These are phyloP conservation scores for Grammomys surdaster DNA, from an alignment of 2,113 vertebrate genomes.

Conservation along the genomic window DNA sequence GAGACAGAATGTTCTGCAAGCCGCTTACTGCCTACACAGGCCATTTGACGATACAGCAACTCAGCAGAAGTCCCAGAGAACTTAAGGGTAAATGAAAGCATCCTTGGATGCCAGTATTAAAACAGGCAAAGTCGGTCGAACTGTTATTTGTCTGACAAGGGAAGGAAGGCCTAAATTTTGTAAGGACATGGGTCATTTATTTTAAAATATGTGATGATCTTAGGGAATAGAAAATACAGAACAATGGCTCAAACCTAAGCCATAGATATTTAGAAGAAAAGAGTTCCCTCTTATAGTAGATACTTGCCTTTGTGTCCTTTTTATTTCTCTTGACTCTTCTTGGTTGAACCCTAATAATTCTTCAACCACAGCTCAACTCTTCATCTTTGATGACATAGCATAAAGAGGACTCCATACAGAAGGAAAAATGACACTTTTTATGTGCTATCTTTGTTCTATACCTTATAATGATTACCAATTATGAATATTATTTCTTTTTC, in stretches of 20 bases:
- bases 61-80: conserved; percentile 30
- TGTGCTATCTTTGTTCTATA: conserved; percentile 41
- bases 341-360: background rate
- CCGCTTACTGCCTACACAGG: conserved; percentile 12
- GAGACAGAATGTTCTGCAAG: conserved; percentile 43
- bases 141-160: conserved; percentile 39
- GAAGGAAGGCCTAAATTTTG: conserved; percentile 23
- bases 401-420: background rate
- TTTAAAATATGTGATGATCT: background rate
- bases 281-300: background rate
- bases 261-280: background rate
- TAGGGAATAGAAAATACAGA: background rate
- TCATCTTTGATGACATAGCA: background rate
- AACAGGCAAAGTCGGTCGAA: conserved; percentile 20
- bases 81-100: conserved; percentile 2
- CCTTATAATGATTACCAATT: conserved; percentile 9
- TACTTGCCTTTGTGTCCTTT: background rate
- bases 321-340: background rate
- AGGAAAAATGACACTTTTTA: background rate
- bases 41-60: conserved; percentile 41
- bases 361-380: background rate
- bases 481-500: conserved; percentile 45
- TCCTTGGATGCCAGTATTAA: conserved; percentile 53
- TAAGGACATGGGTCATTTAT: conserved; percentile 44
- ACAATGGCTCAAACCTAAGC: background rate